Base-by-base conservation (phyloP, 2,888 invertebrate genomes). In the Mimas tiliae region DNA sequence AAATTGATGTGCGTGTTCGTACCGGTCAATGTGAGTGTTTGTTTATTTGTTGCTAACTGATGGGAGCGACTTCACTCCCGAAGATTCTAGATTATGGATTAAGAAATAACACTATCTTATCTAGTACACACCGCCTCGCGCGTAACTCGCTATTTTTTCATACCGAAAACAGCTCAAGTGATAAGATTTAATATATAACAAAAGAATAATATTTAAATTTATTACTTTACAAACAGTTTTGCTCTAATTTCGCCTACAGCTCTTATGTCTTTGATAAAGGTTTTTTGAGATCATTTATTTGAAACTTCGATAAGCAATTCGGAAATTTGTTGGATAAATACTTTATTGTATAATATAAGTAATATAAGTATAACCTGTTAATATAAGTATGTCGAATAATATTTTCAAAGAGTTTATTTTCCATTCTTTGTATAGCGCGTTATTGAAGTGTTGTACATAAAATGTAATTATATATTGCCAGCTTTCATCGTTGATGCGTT, bases 391-490 rank as follows among this genome's bases (percentile, higher is more conserved):
- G n/a, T 1, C n/a, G 34, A 27, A 16, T 34, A 53, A n/a, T 38
- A 16, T 38, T 38, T 42, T 21, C 42, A 9, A 19, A 42, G 14
- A 19, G 38, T 58, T 55, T 38, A 55, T 16, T 16, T 16, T 42
- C 16, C 38, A 38, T 58, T 58, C 38, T 55, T 53, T 53, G 34
- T 33, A 38, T 16, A 55, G 55, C 4, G 7, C 9, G 55, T 55
- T 55, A 55, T 55, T 55, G 55, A 58, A 38, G 42, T 42, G 9
- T 48, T 14, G 11, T 19, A 42, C 21, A 58, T 42, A 42, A 42
- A 42, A 6, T 38, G 38, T 58, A 19, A 42, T 58, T 58, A 11
- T 58, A 42, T 58, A 42, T 42, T 42, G 12, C 16, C 11, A 58
- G 42, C 58, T 58, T 42, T 58, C 42, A 58, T 42, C 19, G 42